Conservation (phyloP, 2,797 vertebrate genomes). For the Acanthornis magna region DNA sequence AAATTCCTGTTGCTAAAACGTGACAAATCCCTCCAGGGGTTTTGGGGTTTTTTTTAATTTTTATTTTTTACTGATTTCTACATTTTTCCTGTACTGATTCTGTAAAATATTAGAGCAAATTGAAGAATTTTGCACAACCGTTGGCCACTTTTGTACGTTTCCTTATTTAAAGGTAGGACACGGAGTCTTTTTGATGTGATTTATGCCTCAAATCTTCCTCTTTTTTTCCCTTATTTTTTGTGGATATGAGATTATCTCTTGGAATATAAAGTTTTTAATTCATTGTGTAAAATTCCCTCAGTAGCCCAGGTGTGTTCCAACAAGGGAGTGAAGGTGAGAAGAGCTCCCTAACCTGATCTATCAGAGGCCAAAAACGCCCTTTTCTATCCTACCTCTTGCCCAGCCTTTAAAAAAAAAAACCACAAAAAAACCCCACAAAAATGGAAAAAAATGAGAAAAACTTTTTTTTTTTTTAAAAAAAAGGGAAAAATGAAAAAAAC, state of each 20-base stretch:
- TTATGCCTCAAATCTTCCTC: constrained; percentile 4
- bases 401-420: background rate
- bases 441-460: background rate
- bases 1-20: constrained; percentile 65
- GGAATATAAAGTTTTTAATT: background rate
- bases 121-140: constrained; percentile 73
- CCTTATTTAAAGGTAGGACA: constrained; percentile 65
- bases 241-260: background rate
- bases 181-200: background rate
- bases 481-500: background rate
- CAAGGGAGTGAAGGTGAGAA: background rate
- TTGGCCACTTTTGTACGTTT: constrained; percentile 64
- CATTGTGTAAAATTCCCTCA: background rate
- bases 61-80: constrained; percentile 57
- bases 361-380: background rate
- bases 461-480: background rate
- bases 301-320: background rate
- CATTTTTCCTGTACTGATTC: constrained; percentile 63
- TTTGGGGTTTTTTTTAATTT: background rate
- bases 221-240: background rate
- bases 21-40: constrained; percentile 53
- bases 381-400: constrained; percentile 6
- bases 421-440: background rate
- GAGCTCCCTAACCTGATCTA: background rate
- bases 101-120: constrained; percentile 72